Evolutionary conservation across 2,888 invertebrate genomes (phyloP).

Genomic region (Polyploca ridens): DNA sequence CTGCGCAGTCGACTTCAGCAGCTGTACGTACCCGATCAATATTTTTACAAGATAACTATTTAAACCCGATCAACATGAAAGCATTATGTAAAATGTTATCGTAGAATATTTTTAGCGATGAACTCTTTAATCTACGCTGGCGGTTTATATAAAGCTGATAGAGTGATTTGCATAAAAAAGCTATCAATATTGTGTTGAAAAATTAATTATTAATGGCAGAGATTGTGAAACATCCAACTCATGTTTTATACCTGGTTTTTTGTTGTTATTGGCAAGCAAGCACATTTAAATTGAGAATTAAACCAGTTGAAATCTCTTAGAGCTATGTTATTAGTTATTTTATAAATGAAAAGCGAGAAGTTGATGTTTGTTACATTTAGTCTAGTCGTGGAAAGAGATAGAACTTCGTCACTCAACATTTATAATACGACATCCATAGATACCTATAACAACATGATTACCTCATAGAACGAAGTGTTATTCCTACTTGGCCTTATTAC

Average conservation of each 20-base stretch:
- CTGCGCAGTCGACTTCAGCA: conserved; percentile 87
- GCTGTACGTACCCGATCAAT: conserved; percentile 79
- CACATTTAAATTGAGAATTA: not conserved
- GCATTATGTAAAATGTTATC: conserved; percentile 9
- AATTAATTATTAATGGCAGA: not conserved
- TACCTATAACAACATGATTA: no score
- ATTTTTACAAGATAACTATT: conserved; percentile 17
- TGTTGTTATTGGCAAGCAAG: not conserved
- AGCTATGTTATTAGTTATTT: no score
- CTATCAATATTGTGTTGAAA: not conserved
- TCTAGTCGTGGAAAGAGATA: no score
- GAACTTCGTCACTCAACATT: no score
- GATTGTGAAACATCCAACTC: not conserved
- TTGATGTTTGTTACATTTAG: no score
- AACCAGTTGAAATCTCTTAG: no score
- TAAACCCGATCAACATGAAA: conserved; percentile 18
- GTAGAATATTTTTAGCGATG: conserved; percentile 7
- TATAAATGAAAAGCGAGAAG: no score
- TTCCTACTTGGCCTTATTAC: no score
- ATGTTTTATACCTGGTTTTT: not conserved
- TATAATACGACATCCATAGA: no score
- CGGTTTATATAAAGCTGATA: not conserved
- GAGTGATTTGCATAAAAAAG: not conserved
- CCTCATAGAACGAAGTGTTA: no score
- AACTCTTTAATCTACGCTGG: conserved; percentile 1